Base-by-base conservation (phyloP, 2,113 vertebrate species). In the Lanius ludovicianus region DNA sequence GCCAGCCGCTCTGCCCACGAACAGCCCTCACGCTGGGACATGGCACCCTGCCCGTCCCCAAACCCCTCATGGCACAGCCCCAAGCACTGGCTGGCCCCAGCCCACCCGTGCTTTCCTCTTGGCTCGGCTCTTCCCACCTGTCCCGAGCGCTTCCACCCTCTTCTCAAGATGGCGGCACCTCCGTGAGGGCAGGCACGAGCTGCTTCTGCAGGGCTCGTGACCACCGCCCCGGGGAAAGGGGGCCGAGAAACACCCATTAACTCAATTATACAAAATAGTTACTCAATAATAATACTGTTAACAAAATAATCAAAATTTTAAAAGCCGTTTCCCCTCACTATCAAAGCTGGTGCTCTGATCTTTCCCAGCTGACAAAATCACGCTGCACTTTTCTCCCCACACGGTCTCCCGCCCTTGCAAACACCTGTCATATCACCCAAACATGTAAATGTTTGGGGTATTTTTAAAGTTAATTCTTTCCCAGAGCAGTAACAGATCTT, bases 401-500 rank as follows among this genome's bases (percentile, higher is more conserved):
- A 5, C 23, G 10, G 27, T 59, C 46, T 68, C 37, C 86, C 2
- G 7, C 49, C 79, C 56, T 90, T 21, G 28, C 50, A 37, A 24
- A 7, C 52, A 8, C 11, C 49, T 69, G 37, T 76, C 10, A 0
- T 14, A 41, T 56, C 71, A 91, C n/a, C 42, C 9, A 21, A 55
- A 53, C 28, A 46, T 18, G 62, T 41, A 87, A 93, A 89, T 64
- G 50, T 33, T 59, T 47, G n/a, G 9, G 0, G 23, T 0, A 35
- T 47, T 70, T 67, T n/a, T 12, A 13, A 91, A 89, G 68, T 95
- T 68, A 83, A 71, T 93, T 96, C 80, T n/a, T 85, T 75, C 47
- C 79, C 73, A 95, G 59, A 93, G 50, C 83, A 86, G 52, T 55
- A 96, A 93, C 57, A 87, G 87, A 68, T 80, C 75, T 95, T 84